Conservation (phyloP, 2,797 vertebrate genomes). For the Falco concolor region DNA sequence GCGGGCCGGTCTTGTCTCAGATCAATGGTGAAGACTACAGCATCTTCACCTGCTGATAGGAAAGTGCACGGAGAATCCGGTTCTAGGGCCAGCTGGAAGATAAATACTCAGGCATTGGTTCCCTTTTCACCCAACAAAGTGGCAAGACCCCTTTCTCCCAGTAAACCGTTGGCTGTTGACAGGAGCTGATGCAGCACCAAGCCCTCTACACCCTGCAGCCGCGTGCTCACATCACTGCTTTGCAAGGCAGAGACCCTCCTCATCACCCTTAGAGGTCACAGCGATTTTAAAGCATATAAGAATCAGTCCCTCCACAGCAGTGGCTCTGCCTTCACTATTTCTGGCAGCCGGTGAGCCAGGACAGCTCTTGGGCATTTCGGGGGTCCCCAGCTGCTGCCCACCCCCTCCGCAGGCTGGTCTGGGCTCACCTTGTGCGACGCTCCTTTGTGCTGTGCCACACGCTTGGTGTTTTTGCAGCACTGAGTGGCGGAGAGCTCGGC, state of each 20-base stretch:
- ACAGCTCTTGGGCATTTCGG: accelerated
- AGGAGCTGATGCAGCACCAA: background rate
- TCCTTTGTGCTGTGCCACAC: slow-evolving; percentile 94
- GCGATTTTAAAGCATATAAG: background rate
- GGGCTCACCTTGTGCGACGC: slow-evolving; percentile 89
- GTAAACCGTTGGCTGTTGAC: accelerated
- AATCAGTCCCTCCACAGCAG: accelerated
- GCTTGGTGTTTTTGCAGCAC: slow-evolving; percentile 94
- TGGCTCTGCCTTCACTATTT: background rate
- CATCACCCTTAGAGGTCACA: background rate
- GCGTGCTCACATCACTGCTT: background rate
- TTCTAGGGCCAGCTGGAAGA: slow-evolving; percentile 88
- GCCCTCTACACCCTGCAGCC: background rate
- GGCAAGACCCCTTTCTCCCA: background rate
- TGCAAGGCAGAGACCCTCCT: background rate
- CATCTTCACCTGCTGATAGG: slow-evolving; percentile 93
- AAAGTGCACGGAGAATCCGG: slow-evolving; percentile 95
- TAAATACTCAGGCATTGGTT: background rate
- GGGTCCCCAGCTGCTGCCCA: background rate
- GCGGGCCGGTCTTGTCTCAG: slow-evolving; percentile 89
- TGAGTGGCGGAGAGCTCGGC: slow-evolving; percentile 94
- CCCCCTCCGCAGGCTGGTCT: background rate
- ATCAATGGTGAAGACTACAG: slow-evolving; percentile 94
- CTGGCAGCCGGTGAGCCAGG: background rate
- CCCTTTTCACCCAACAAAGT: background rate